Percentiles rank a stretch among this genome's conserved stretches.
Evolutionary conservation across 2,113 vertebrate species (phyloP).

Genomic region (Sakesphorus luctuosus): DNA sequence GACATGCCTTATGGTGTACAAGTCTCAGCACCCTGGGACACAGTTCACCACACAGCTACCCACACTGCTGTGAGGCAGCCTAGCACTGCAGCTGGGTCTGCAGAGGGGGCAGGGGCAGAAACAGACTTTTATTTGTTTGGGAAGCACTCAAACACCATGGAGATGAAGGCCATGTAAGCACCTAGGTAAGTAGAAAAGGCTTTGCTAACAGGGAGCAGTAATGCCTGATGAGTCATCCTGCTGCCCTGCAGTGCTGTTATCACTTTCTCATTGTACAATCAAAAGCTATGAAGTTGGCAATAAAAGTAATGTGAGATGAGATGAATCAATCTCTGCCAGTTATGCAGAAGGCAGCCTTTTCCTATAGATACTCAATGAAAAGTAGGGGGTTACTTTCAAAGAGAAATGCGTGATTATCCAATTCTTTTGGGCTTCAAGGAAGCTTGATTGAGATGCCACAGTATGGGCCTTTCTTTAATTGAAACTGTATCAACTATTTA

Average conservation of each 20-base stretch:
- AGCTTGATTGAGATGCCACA: background rate
- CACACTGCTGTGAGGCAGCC: background rate
- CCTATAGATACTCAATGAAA: background rate
- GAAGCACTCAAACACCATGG: conserved; percentile 53
- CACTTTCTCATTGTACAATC: conserved; percentile 16
- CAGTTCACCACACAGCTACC: background rate
- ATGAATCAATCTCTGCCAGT: conserved; percentile 15
- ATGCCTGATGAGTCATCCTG: conserved; percentile 52
- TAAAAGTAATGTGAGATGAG: conserved; percentile 20
- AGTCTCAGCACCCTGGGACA: background rate
- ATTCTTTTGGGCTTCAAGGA: background rate
- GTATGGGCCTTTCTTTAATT: background rate
- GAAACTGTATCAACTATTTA: background rate
- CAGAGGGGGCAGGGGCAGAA: background rate
- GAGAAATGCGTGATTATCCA: background rate
- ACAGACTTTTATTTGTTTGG: conserved; percentile 52
- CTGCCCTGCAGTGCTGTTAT: conserved; percentile 50
- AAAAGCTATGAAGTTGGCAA: conserved; percentile 37
- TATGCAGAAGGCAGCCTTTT: background rate
- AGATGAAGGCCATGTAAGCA: conserved; percentile 41
- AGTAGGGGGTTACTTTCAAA: background rate
- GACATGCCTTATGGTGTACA: background rate
- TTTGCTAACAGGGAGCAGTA: conserved; percentile 5
- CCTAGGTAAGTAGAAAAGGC: conserved; percentile 61
- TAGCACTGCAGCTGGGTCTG: background rate